Evolutionary conservation across 2,888 invertebrate genomes (phyloP), one percentile per base, ranked within the genome.

Genomic region (Lepeophtheirus nordmannii): DNA sequence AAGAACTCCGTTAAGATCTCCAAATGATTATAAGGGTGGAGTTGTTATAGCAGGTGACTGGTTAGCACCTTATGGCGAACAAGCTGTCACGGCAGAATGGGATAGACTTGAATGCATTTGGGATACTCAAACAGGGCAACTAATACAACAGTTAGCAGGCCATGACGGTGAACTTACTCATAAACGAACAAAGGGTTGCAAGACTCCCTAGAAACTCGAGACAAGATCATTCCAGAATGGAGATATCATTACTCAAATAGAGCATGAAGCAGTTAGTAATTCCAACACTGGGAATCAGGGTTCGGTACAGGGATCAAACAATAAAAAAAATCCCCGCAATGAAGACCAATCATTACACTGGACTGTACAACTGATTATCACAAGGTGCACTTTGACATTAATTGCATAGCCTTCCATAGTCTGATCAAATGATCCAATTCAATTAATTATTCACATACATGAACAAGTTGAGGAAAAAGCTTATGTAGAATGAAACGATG

Each of bases 81-180:
- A 70, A 58, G 65, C 58, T 37, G 41, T 72, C 70, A 53, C 97
- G 0, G 97, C 94, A 3, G 92, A 93, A 2, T 98, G 98, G 98
- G 98, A 99, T 77, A 82, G 97, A 70, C 86, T 89, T 0, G 97
- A 96, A 2, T 88, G 89, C 73, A 78, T 99, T 62, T 94, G 92
- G 78, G 96, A 98, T 75, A 88, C 89, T 0, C 93, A 94, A 77
- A 90, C 91, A 30, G 90, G 90, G 17, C 88, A 87, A 76, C 82
- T 84, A 46, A 74, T 89, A 69, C 86, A 86, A 71, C 85, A 87
- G 63, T 80, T 93, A 37, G 83, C 75, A 80, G 96, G 97, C 12
- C 98, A 98, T 75, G 97, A 98, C 78, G 89, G 91, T 76, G 97
- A 97, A 76, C 77, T 98, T 69, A 97, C 93, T 7, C 88, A 96